Evolutionary conservation across 2,113 vertebrate species (phyloP), one percentile per base, ranked within the genome.

Genomic region (Arenaria interpres): DNA sequence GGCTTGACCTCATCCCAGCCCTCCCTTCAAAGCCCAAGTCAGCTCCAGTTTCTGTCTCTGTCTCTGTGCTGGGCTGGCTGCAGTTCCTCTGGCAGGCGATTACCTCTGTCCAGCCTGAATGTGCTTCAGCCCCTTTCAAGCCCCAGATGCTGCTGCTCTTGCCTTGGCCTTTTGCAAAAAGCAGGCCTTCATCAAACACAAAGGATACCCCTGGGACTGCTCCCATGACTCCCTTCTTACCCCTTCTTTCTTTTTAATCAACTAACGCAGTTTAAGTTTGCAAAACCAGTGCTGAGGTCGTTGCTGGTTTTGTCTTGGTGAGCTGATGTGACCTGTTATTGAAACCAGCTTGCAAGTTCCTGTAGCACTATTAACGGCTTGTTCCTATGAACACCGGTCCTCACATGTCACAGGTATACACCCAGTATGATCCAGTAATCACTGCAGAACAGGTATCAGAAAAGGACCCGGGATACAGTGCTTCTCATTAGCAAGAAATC

Each of bases 71-170:
- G 50, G 56, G 45, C 27, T 9, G 80, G 71, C 80, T 48, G 67
- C 25, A 12, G 54, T 2, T n/a, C 2, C 32, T 14, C 56, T 63
- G 56, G 71, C 33, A 9, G 25, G 12, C 0, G 0, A 6, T 4
- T 7, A 15, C 21, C 35, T n/a, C 50, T 43, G 51, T 18, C 37
- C 53, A 56, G 66, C 37, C 50, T 32, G 51, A 46, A 46, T 0
- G 15, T 35, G 37, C 73, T 57, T 32, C 80, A 21, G 27, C 57
- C 63, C 48, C 43, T 37, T n/a, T 43, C 48, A 39, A 5, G 4
- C 23, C 57, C 77, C 63, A 45, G 28, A 10, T 51, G 9, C 64
- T 16, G 33, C 48, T 23, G 50, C 75, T 43, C 39, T 23, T 41
- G n/a, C 27, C 51, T 28, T 37, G 64, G 45, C 63, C 63, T 75